Base-by-base conservation (phyloP, 2,888 invertebrate genomes). In the Anagyrus pseudococci region DNA sequence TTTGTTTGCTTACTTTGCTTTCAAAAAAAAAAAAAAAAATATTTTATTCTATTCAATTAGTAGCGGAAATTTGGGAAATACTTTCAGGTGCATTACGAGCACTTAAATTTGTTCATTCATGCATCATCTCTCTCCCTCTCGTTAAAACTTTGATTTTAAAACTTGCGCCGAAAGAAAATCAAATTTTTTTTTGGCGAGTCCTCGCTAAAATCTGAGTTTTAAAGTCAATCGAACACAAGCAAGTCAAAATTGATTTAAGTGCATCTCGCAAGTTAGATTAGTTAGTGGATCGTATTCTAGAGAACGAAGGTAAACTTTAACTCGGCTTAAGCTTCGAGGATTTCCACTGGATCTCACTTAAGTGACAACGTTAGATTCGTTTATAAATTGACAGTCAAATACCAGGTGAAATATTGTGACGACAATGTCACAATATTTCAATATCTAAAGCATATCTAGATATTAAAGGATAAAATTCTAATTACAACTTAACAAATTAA, bases 201-300 rank as follows among this genome's bases (percentile, higher is more conserved):
- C 22, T 50, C 15, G 22, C 22, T 44, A 50, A 59, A 40, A 52
- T 41, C 52, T 26, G 10, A 52, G 26, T 47, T 68, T 68, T 64
- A 62, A 67, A 66, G 57, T 58, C 48, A 62, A 44, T 57, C 52
- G 48, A 37, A 58, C 49, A 56, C 23, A 57, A 29, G 19, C 26
- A 58, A 66, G 49, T 57, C 40, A 55, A 55, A 66, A 63, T 66
- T 60, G 66, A 63, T 63, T 66, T 66, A 63, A 63, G 40, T 47
- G 58, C 60, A 53, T 66, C 55, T 61, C 60, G 59, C 53, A 61
- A 66, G 63, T 63, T 66, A 66, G 62, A 66, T 63, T 66, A 63
- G 63, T 63, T 66, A 61, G 54, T 47, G 50, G 61, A 66, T 66
- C 54, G 40, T 48, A 40, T 55, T n/a, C 43, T 23, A 37, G 48